Evolutionary conservation across 2,888 invertebrate genomes (phyloP).

Genomic region (Epiblema foenella): DNA sequence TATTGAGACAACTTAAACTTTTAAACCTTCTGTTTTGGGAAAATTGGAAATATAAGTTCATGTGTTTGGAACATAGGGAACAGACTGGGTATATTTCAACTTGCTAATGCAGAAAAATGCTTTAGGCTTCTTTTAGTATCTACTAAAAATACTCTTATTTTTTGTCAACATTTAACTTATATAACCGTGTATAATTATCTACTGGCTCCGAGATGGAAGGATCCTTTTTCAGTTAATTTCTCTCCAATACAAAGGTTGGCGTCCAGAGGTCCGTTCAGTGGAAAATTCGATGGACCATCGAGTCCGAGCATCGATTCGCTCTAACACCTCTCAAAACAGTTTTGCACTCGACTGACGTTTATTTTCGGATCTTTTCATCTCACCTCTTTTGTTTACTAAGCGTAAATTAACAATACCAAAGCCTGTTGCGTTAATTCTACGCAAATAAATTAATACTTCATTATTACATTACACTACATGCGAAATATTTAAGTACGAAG

Average conservation of each 20-base stretch:
- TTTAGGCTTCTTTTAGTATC: no score
- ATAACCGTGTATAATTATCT: conserved; percentile 69
- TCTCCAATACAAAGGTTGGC: conserved; percentile 79
- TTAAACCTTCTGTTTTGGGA: no score
- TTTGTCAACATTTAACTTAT: conserved; percentile 52
- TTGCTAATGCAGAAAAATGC: not conserved
- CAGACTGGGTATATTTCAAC: no score
- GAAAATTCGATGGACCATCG: conserved; percentile 83
- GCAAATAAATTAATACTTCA: conserved; percentile 8
- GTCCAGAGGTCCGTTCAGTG: conserved; percentile 79
- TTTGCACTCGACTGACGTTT: conserved; percentile 79
- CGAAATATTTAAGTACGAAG: not conserved
- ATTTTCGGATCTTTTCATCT: conserved; percentile 84
- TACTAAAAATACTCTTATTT: not conserved
- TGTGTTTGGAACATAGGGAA: no score
- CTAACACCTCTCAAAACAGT: conserved; percentile 82
- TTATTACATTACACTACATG: no score
- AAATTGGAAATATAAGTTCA: no score
- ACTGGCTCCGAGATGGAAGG: conserved; percentile 71
- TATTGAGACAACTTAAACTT: no score
- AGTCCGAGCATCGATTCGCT: conserved; percentile 77
- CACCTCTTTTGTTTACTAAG: conserved; percentile 73
- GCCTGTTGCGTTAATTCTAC: conserved; percentile 24
- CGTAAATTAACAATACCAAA: conserved; percentile 62
- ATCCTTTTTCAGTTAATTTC: conserved; percentile 77